These are phyloP conservation scores for Drosophila prolongata DNA, from an alignment of 2,888 invertebrate species.

Conservation along the genomic window DNA sequence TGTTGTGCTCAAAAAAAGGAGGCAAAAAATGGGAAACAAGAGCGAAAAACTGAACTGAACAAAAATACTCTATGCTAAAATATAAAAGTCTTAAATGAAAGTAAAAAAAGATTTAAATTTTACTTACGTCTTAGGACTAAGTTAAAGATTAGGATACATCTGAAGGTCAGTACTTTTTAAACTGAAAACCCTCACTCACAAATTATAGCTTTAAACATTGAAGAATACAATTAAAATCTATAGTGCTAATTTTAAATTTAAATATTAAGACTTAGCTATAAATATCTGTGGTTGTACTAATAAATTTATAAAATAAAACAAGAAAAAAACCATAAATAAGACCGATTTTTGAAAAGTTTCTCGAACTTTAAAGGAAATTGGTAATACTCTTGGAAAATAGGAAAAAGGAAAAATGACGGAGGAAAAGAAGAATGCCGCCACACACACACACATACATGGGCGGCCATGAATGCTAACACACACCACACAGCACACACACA, in stretches of 20 bases:
- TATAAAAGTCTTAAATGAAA: too few species aligned
- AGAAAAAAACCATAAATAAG: not conserved
- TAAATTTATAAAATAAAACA: not conserved
- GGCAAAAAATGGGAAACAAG: slow-evolving; percentile 8
- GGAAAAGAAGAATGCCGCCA: not conserved
- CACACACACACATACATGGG: slow-evolving; percentile 32
- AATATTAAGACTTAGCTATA: too few species aligned
- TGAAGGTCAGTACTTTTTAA: too few species aligned
- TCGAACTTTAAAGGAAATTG: not conserved
- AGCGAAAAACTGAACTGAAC: not conserved
- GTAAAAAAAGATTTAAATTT: too few species aligned
- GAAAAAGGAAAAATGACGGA: slow-evolving; percentile 20
- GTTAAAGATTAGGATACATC: too few species aligned
- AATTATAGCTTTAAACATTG: too few species aligned
- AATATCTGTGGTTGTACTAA: too few species aligned
- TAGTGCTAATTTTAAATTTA: too few species aligned
- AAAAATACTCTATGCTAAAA: slow-evolving; percentile 3
- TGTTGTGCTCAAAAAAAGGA: slow-evolving; percentile 62
- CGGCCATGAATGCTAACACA: slow-evolving; percentile 41
- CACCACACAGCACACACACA: slow-evolving; percentile 12
- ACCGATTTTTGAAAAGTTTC: too few species aligned
- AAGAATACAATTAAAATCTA: too few species aligned
- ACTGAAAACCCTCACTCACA: too few species aligned
- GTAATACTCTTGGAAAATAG: slow-evolving; percentile 12
- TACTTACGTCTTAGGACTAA: too few species aligned